phyloP scores from a whole-genome alignment of 2,113 vertebrate genomes.

The Serinus canaria region DNA sequence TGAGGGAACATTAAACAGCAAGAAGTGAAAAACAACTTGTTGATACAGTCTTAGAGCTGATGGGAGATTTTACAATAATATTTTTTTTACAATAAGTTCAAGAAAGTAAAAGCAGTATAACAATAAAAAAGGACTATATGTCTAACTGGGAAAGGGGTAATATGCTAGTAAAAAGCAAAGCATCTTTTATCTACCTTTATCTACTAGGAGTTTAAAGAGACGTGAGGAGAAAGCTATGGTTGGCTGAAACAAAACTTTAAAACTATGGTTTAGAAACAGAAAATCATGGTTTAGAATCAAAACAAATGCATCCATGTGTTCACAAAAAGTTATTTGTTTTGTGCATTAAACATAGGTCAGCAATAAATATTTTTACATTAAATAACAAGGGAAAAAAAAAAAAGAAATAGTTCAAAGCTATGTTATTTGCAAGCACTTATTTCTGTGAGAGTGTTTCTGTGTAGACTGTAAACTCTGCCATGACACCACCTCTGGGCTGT shows the following conservation, averaged over 20 bases:
- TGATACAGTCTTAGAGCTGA: background rate
- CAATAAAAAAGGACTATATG: background rate
- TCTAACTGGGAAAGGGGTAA: background rate
- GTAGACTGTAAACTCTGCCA: background rate
- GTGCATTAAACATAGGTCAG: background rate
- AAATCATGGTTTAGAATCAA: background rate
- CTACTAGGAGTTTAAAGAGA: background rate
- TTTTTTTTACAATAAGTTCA: background rate
- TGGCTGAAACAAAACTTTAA: background rate
- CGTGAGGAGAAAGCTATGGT: background rate
- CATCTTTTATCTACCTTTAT: background rate
- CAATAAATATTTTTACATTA: background rate
- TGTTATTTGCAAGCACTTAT: background rate
- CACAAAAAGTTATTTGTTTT: background rate
- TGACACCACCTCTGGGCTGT: background rate
- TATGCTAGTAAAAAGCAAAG: background rate
- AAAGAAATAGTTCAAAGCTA: background rate
- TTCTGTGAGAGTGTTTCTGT: background rate
- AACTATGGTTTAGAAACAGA: background rate
- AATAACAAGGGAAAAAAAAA: background rate
- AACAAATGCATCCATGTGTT: background rate
- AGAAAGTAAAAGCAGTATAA: background rate
- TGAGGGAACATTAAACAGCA: background rate
- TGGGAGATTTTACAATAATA: background rate
- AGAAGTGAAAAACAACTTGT: background rate